These are phyloP conservation scores for Pteruthius melanotis DNA, from an alignment of 2,113 vertebrate species.

Conservation along the genomic window DNA sequence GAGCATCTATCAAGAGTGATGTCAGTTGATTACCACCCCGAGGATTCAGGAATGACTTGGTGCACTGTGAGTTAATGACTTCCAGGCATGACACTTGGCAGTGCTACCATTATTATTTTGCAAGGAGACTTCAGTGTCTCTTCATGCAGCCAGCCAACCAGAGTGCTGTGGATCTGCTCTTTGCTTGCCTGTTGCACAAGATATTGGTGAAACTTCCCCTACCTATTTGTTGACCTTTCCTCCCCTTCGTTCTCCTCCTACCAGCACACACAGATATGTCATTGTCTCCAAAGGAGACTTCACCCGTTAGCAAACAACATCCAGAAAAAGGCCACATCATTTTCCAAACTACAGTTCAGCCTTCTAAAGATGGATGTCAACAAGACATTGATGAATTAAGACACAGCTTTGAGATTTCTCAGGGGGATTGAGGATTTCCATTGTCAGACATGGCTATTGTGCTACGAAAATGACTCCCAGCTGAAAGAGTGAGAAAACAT, in stretches of 20 bases:
- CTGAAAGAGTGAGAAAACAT: slow-evolving; percentile 58
- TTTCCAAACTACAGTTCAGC: background rate
- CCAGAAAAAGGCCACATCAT: slow-evolving; percentile 7
- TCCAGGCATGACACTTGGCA: slow-evolving; percentile 56
- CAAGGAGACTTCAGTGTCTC: background rate
- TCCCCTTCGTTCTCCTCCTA: background rate
- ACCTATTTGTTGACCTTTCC: slow-evolving; percentile 45
- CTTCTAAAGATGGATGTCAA: slow-evolving; percentile 29
- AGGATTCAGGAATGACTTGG: slow-evolving; percentile 19
- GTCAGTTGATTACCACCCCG: background rate
- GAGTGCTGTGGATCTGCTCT: background rate
- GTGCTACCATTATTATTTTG: slow-evolving; percentile 8
- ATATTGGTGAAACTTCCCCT: background rate
- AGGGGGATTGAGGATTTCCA: slow-evolving; percentile 56
- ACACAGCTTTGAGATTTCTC: slow-evolving; percentile 36
- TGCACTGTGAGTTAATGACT: slow-evolving; percentile 44
- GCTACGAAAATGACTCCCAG: slow-evolving; percentile 55
- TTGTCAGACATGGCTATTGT: slow-evolving; percentile 62
- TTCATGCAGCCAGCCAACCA: background rate
- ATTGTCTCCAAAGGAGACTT: slow-evolving; percentile 26
- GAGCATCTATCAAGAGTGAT: slow-evolving; percentile 29
- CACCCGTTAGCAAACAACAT: background rate
- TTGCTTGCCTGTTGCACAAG: slow-evolving; percentile 32
- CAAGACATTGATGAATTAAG: slow-evolving; percentile 34
- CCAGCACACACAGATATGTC: background rate